A percentile compares a stretch with the other conserved stretches of the same genome.
Evolutionary conservation across 2,888 invertebrate genomes (phyloP).

Genomic region (Nephrocerus scutellatus): DNA sequence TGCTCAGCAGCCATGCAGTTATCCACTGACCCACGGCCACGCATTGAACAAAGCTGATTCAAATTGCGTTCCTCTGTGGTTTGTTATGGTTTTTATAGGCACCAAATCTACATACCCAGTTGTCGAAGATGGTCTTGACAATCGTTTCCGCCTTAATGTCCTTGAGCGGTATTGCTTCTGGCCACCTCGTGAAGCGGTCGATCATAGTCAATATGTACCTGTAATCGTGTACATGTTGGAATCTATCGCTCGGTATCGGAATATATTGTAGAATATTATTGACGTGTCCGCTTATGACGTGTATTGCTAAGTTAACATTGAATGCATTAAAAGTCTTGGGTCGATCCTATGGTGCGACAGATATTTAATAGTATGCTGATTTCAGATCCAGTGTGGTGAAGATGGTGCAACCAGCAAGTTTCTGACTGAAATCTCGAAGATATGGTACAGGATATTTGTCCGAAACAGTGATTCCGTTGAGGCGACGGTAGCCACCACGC

Average conservation of each 20-base stretch:
- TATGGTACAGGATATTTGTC: too few relatives aligned
- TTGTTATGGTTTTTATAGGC: conserved; percentile 8
- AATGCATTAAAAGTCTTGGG: too few relatives aligned
- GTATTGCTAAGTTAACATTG: too few relatives aligned
- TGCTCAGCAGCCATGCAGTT: too few relatives aligned
- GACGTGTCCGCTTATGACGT: too few relatives aligned
- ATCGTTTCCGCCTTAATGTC: conserved; percentile 6
- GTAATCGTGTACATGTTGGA: conserved; percentile 9
- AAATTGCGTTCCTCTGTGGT: conserved; percentile 6
- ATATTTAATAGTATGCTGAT: conserved; percentile 10
- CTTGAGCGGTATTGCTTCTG: conserved; percentile 11
- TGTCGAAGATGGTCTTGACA: conserved; percentile 1
- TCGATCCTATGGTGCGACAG: conserved; percentile 6
- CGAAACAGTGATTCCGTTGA: too few relatives aligned
- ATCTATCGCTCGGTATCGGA: conserved; percentile 5
- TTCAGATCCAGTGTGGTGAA: conserved; percentile 3
- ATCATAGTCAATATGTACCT: conserved; percentile 10
- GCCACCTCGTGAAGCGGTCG: conserved; percentile 10
- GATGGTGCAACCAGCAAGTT: conserved; percentile 6
- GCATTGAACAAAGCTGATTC: conserved; percentile 1
- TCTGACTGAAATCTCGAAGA: too few relatives aligned
- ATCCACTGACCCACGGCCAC: too few relatives aligned
- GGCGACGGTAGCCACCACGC: too few relatives aligned
- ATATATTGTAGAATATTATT: too few relatives aligned
- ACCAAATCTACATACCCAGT: conserved; percentile 6